Conservation (phyloP, 37 sponge, comb jelly and placozoan genomes). For the Hormiphora californensis region DNA sequence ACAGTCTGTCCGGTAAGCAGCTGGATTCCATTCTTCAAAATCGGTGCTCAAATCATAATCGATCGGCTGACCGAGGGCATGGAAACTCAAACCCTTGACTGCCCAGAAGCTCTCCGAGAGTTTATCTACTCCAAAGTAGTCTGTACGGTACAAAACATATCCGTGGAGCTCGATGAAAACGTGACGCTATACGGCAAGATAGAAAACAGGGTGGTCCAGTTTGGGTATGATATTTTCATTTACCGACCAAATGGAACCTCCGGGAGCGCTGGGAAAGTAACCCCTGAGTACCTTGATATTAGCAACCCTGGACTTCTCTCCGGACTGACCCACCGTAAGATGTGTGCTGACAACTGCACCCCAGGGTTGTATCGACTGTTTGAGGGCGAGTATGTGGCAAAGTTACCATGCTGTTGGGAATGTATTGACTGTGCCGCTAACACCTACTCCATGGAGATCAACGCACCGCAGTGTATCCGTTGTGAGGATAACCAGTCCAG, state of each 20-base stretch:
- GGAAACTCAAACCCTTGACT: too few species aligned
- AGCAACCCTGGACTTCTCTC: not conserved
- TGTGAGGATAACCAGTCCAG: not conserved
- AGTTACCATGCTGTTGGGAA: slow-evolving; percentile 39
- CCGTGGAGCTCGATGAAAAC: too few species aligned
- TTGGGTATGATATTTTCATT: not conserved
- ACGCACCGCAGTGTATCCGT: not conserved
- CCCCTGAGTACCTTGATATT: not conserved
- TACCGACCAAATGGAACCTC: not conserved
- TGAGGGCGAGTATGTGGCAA: not conserved
- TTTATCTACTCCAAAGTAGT: too few species aligned
- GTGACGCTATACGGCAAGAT: too few species aligned
- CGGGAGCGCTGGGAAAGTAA: not conserved
- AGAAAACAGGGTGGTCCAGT: not conserved
- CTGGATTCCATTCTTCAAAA: too few species aligned
- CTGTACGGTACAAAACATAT: too few species aligned
- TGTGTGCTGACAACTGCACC: not conserved
- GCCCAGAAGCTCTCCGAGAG: too few species aligned
- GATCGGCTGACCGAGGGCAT: too few species aligned
- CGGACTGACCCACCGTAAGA: not conserved
- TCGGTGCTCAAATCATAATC: too few species aligned
- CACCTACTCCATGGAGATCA: not conserved
- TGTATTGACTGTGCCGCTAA: not conserved
- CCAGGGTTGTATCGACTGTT: not conserved
- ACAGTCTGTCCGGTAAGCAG: too few species aligned